Evolutionary conservation across 2,888 invertebrate species (phyloP), one percentile per base, ranked within the genome.

Genomic region (Agonopterix subpropinquella): DNA sequence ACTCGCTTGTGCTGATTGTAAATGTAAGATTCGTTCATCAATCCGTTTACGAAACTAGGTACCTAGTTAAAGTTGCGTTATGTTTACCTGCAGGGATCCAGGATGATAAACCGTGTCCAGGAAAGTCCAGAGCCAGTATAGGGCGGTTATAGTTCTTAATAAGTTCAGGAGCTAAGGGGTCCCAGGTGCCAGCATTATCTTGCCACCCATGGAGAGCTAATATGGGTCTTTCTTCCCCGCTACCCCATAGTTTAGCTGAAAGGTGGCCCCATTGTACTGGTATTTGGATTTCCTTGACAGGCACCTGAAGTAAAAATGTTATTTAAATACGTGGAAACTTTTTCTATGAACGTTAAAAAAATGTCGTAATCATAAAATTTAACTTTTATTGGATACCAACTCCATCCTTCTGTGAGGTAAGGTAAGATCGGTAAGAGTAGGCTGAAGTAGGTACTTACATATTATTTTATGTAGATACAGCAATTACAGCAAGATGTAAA

Each of bases 141-240:
- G 87, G 72, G 50, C 79, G 68, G 52, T 80, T 73, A 53, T 77
- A 64, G 43, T 64, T 61, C 44, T 35, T 35, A 36, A 61, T 53
- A 4, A 95, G 73, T 49, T 91, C 68, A 0, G 93, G 93, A 4
- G 91, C 90, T n/a, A 95, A 67, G 0, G 90, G 89, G 69, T 95
- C 93, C 82, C 93, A 95, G 0, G 93, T 90, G n/a, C 92, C 93
- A 2, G 94, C 93, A 70, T 95, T 95, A 71, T 95, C 95, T 73
- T 92, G 92, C 94, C 94, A 94, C 0, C 95, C 95, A 66, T 95
- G 95, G n/a, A 95, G 64, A 0, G 92, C 92, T 35, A 95, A 68
- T 51, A 95, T 88, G 0, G 94, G 94, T 45, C 92, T 86, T 11
- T 89, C 84, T 53, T 91, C 80, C 55, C 89, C 89, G 2, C 87